A percentile compares a stretch with the other conserved stretches of the same genome.
These are phyloP conservation scores for Alligator sinensis DNA, from an alignment of 2,113 vertebrate species.

Conservation along the genomic window DNA sequence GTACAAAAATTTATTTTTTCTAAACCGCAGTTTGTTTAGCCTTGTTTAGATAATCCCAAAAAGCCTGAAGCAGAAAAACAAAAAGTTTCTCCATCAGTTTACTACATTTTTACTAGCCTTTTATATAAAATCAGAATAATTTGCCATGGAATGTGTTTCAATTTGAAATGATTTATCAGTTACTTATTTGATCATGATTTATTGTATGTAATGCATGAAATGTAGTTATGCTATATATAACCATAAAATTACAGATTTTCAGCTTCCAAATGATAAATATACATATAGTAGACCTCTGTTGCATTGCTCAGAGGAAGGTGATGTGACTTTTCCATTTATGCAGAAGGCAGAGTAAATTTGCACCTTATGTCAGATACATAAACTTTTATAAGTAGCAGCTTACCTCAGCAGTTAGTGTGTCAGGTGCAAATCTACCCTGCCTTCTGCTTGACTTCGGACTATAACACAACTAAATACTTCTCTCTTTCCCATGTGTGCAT, in stretches of 20 bases:
- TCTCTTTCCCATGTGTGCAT: neutral
- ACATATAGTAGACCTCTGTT: neutral
- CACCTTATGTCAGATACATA: too few relatives aligned
- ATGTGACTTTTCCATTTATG: neutral
- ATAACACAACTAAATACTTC: too few relatives aligned
- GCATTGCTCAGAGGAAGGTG: neutral
- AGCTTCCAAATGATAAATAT: neutral
- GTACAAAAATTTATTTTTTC: neutral
- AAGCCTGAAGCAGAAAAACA: neutral
- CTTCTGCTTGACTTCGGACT: too few relatives aligned
- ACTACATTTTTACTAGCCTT: neutral
- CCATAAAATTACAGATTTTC: constrained; percentile 26
- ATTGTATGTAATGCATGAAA: constrained; percentile 11
- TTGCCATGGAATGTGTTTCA: neutral
- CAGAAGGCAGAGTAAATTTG: too few relatives aligned
- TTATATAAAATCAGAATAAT: neutral
- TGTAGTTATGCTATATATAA: neutral
- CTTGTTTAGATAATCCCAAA: neutral
- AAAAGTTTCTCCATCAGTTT: neutral
- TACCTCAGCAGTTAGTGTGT: too few relatives aligned
- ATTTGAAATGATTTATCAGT: constrained; percentile 7
- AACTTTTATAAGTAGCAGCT: too few relatives aligned
- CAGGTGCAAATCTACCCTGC: too few relatives aligned
- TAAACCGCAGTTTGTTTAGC: neutral
- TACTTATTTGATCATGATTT: neutral